Base-by-base conservation (phyloP, 2,888 invertebrate genomes). In the Barypeithes pellucidus region DNA sequence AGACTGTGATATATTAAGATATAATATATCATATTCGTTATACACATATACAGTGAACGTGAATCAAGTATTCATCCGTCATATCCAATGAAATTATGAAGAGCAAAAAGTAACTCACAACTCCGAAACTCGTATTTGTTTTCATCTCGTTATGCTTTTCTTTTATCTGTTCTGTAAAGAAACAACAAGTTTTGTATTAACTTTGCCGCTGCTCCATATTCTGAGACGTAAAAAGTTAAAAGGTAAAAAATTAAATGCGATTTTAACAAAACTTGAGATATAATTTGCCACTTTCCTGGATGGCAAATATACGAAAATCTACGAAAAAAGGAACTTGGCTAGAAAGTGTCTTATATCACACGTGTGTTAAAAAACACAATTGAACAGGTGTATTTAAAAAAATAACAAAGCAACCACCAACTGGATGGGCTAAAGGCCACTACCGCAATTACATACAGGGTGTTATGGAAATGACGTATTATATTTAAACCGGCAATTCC, bases 41-140 rank as follows among this genome's bases (percentile, higher is more conserved):
- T 39, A 39, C 12, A 12, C 9, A 11, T n/a, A 43, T 39, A 39
- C 12, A 12, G 39, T 8, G 43, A 7, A n/a, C 7, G 43, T 9
- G 11, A 39, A 43, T 47, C 20, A 9, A 47, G 20, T 2, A 47
- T 47, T 18, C 12, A 47, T 47, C 22, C 22, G 24, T 50, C 50
- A 24, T 50, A 50, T 5, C n/a, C n/a, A 5, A 22, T n/a, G n/a
- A 24, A 20, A 50, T 50, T 22, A 24, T 50, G 50, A 24, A 47
- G 20, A 24, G 24, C n/a, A n/a, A 50, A 43, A 50, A 50, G 50
- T 47, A 47, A 20, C 16, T 50, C 22, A 5, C 5, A 24, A 50
- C 22, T 50, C 20, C n/a, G 8, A 50, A 50, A 50, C 24, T 18
- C 20, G 9, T 47, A 47, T 47, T 47, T 47, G 50, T 50, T 50